Base-by-base conservation (phyloP, 2,113 vertebrate genomes). In the Coregonus clupeaformis region DNA sequence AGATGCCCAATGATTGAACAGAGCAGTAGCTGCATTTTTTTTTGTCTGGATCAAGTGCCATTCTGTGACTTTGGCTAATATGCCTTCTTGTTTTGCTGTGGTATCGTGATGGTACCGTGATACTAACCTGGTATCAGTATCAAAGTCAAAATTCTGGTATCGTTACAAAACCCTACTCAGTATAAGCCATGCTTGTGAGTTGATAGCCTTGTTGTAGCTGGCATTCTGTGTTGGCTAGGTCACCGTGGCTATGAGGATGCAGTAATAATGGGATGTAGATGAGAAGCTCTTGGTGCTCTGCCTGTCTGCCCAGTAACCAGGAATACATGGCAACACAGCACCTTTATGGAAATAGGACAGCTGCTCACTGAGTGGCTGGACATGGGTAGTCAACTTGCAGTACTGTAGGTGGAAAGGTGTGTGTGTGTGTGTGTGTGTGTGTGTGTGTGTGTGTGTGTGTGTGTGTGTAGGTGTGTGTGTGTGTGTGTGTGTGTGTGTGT, bases 291-390 rank as follows among this genome's bases (percentile, higher is more conserved):
- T 69, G 72, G 77, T 78, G 69, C 72, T 81, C 59, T 82, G 69
- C 65, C 72, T 79, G 68, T 81, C 77, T 82, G 77, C 76, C 45
- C 49, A 55, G 30, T 65, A 74, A 77, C 45, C 42, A 60, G 27
- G 66, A 72, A 77, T 77, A 78, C 7, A 27, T 84, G 76, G 76
- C 74, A 79, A 75, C 71, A 18, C 69, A 78, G 84, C 72, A 82
- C 74, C 80, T 84, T 72, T 76, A 81, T 76, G 74, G 73, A 68
- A 83, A 75, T 74, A n/a, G 70, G 84, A 77, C 80, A 82, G 74
- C 74, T 79, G 75, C 68, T 45, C n/a, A 42, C 32, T 4, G 49
- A 24, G 64, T 79, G 72, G 74, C 67, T 75, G 82, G 14, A 66
- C 27, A 64, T 22, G 25, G 13, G 14, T 24, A 66, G 64, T 30